A percentile compares a stretch with the other conserved stretches of the same genome.
These are phyloP conservation scores for Drosophila ogumai DNA, from an alignment of 1,140 invertebrate species.

Conservation along the genomic window DNA sequence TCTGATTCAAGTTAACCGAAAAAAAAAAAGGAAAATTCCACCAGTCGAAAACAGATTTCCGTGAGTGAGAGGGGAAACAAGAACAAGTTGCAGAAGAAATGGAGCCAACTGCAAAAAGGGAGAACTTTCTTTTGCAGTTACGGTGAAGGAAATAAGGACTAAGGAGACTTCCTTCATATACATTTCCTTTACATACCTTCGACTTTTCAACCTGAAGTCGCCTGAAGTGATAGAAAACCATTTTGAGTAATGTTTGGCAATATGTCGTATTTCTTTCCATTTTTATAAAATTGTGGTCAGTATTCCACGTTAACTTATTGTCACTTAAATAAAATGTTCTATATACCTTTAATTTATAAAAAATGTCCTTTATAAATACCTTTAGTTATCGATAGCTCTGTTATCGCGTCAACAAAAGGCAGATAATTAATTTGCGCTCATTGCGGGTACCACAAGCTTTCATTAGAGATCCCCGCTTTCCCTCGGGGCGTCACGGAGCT, in stretches of 20 bases:
- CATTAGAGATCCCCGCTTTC: not conserved
- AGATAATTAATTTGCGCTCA: constrained; percentile 31
- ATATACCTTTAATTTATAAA: not conserved
- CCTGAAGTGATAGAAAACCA: not conserved
- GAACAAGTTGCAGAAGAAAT: constrained; percentile 25
- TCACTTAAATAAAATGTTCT: not conserved
- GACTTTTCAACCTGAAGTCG: not conserved
- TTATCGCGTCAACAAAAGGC: constrained; percentile 3
- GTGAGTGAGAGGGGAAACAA: not conserved
- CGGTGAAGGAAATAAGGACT: constrained; percentile 8
- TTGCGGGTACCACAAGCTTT: constrained; percentile 10
- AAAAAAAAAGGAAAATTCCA: constrained; percentile 45
- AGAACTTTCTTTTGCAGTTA: constrained; percentile 29
- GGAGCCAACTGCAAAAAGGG: constrained; percentile 7
- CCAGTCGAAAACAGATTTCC: constrained; percentile 73
- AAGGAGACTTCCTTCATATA: constrained; percentile 7
- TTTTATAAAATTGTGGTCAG: not conserved
- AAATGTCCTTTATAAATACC: not conserved
- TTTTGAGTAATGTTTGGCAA: not conserved
- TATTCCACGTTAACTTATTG: too few relatives aligned
- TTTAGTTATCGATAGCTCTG: not conserved
- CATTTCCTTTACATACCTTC: not conserved
- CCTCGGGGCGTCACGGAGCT: constrained; percentile 14
- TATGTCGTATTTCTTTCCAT: not conserved
- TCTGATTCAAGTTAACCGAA: constrained; percentile 18